These are phyloP conservation scores for Cecidostiba fungosa DNA, from an alignment of 2,888 invertebrate species.

Conservation along the genomic window DNA sequence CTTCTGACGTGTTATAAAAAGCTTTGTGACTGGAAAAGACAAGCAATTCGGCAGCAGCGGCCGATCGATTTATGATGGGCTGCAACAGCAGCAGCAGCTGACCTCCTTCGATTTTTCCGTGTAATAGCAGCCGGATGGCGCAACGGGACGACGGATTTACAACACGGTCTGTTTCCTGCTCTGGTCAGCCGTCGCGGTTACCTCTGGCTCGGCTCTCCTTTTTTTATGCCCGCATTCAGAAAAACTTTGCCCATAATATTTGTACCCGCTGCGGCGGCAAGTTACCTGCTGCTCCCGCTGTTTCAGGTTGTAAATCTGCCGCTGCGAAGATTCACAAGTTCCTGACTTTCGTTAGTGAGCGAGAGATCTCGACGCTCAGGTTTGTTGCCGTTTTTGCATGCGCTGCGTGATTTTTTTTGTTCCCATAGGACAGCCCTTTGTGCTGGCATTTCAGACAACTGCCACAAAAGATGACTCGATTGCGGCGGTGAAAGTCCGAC, in stretches of 20 bases:
- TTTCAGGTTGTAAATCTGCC: slow-evolving; percentile 29
- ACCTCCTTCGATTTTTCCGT: slow-evolving; percentile 46
- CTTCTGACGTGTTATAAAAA: slow-evolving; percentile 37
- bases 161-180: slow-evolving; percentile 28
- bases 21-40: background rate
- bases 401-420: background rate
- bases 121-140: slow-evolving; percentile 23
- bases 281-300: slow-evolving; percentile 36
- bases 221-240: background rate
- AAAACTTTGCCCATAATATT: slow-evolving; percentile 52
- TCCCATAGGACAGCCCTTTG: background rate
- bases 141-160: slow-evolving; percentile 46
- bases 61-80: slow-evolving; percentile 51
- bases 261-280: slow-evolving; percentile 51
- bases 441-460: background rate
- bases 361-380: slow-evolving; percentile 24
- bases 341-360: slow-evolving; percentile 8
- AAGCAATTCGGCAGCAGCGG: background rate
- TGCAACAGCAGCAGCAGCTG: background rate
- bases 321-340: background rate
- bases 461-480: slow-evolving; percentile 58
- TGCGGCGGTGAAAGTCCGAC: slow-evolving; percentile 59
- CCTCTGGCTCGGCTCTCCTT: slow-evolving; percentile 1
- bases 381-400: slow-evolving; percentile 37
- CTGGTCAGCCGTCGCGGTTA: slow-evolving; percentile 3